phyloP scores from a whole-genome alignment of 2,888 invertebrate species.

The Apamea crenata region DNA sequence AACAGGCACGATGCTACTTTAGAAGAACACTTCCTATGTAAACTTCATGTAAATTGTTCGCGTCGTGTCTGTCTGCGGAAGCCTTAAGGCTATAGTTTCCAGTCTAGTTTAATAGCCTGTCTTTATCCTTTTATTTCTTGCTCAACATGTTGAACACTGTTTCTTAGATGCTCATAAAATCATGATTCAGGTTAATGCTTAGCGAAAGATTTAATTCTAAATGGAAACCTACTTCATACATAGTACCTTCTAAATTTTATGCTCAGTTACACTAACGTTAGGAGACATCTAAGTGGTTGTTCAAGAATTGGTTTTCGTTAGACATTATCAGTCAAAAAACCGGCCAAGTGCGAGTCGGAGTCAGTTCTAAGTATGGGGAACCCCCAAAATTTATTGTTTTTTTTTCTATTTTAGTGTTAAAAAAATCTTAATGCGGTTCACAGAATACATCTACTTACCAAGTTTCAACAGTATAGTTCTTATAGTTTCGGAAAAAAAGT shows the following conservation, averaged over 20 bases:
- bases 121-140: not conserved
- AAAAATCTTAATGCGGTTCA: too few relatives aligned
- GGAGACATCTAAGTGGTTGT: not conserved
- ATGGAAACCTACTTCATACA: not conserved
- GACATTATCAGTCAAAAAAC: too few relatives aligned
- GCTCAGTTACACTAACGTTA: not conserved
- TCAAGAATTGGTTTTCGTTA: not conserved
- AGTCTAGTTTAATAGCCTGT: conserved; percentile 7
- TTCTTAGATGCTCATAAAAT: conserved; percentile 3
- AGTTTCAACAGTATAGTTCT: too few relatives aligned
- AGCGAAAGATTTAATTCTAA: not conserved
- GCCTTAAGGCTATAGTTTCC: not conserved
- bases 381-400: too few relatives aligned
- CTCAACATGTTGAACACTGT: not conserved
- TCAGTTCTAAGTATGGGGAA: too few relatives aligned
- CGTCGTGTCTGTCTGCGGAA: not conserved
- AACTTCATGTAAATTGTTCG: not conserved
- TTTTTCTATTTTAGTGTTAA: too few relatives aligned
- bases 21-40: not conserved
- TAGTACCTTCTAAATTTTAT: not conserved
- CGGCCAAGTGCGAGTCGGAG: too few relatives aligned
- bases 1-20: not conserved
- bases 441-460: too few relatives aligned
- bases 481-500: too few relatives aligned
- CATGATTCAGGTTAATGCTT: conserved; percentile 1